phyloP scores from a whole-genome alignment of 2,113 vertebrate species.

The Rhizomys pruinosus region DNA sequence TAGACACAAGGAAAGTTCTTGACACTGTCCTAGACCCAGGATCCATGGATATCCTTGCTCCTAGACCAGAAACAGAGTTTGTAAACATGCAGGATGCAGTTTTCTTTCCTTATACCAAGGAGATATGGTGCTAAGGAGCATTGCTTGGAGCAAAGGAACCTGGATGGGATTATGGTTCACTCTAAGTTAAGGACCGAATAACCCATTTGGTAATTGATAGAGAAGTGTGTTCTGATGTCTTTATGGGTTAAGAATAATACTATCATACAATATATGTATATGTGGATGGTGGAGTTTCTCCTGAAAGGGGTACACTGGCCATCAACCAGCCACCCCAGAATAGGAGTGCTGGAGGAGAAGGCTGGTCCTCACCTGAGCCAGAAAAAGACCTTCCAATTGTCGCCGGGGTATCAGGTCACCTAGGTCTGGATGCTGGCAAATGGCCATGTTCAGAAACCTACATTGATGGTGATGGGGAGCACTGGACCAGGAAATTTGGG shows the following conservation, averaged over 20 bases:
- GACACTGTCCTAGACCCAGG: neutral
- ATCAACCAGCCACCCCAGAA: neutral
- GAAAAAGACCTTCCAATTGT: neutral
- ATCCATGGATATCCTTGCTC: neutral
- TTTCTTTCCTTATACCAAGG: neutral
- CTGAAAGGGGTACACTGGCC: neutral
- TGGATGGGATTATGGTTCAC: neutral
- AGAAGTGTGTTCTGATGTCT: slow-evolving; percentile 26
- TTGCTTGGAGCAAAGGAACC: neutral
- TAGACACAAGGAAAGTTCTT: too few relatives aligned
- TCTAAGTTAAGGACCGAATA: neutral
- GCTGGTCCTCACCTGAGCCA: too few relatives aligned
- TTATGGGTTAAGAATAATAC: slow-evolving; percentile 9
- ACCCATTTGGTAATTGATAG: neutral
- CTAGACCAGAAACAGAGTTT: neutral
- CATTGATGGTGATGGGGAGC: neutral
- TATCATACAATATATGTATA: too few relatives aligned
- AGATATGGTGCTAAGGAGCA: neutral
- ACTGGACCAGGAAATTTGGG: neutral
- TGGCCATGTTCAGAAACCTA: neutral
- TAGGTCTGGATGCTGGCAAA: neutral
- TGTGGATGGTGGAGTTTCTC: neutral
- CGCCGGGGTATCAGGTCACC: neutral
- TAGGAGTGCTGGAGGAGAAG: too few relatives aligned
- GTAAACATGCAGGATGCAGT: neutral